phyloP scores from a whole-genome alignment of 1,140 invertebrate genomes.

The Lutraria rhynchaena region DNA sequence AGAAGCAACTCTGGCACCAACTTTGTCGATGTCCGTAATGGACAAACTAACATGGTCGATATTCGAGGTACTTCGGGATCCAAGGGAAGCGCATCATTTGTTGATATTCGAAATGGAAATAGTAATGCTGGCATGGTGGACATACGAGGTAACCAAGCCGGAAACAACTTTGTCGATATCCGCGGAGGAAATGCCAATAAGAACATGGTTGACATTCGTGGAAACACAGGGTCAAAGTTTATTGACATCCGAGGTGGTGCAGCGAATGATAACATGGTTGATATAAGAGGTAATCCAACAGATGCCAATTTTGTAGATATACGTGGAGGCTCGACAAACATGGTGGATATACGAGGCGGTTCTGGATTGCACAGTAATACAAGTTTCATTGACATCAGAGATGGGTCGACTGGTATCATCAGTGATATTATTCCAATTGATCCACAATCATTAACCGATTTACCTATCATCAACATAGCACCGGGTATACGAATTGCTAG shows the following conservation, averaged over 20 bases:
- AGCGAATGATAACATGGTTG: not conserved
- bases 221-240: not conserved
- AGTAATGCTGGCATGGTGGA: constrained; percentile 13
- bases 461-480: constrained; percentile 26
- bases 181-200: not conserved
- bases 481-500: constrained; percentile 47
- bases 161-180: constrained; percentile 7
- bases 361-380: not conserved
- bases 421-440: constrained; percentile 15
- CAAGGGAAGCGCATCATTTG: not conserved
- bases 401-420: not conserved
- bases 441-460: constrained; percentile 23
- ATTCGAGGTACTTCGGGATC: not conserved
- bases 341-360: constrained; percentile 7
- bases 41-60: constrained; percentile 5
- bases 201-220: constrained; percentile 18
- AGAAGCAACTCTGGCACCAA: not conserved
- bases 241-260: constrained; percentile 7
- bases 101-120: not conserved
- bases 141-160: not conserved
- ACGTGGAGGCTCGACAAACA: not conserved
- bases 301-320: constrained; percentile 13
- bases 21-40: not conserved
- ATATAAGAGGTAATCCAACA: constrained; percentile 2
- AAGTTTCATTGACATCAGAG: constrained; percentile 19